Conservation (phyloP, 1,140 invertebrate species). For the Drosophila ercepeae region DNA sequence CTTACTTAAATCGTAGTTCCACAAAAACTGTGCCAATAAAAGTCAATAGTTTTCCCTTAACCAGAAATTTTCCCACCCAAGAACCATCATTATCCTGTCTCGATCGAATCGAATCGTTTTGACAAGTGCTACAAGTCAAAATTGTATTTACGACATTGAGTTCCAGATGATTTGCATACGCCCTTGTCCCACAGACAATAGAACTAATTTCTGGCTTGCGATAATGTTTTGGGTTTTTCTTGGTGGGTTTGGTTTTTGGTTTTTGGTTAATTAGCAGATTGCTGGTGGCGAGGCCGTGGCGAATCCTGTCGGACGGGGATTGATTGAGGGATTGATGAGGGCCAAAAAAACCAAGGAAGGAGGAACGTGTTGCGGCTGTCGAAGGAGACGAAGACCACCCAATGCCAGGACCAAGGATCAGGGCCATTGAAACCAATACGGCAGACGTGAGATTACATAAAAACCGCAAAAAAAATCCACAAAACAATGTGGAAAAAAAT, state of each 20-base stretch:
- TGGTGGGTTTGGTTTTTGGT: not conserved
- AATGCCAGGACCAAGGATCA: constrained; percentile 35
- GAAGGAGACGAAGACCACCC: constrained; percentile 58
- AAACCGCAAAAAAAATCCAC: constrained; percentile 69
- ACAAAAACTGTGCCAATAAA: too few relatives aligned
- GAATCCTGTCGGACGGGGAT: constrained; percentile 8
- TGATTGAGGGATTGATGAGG: constrained; percentile 26
- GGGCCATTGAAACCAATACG: constrained; percentile 72
- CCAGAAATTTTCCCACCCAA: not conserved
- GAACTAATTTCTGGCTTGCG: not conserved
- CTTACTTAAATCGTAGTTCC: too few relatives aligned
- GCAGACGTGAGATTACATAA: constrained; percentile 78
- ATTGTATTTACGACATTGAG: not conserved
- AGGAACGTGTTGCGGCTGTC: constrained; percentile 61
- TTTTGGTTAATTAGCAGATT: constrained; percentile 38
- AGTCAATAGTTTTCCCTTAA: too few relatives aligned
- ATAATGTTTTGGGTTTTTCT: not conserved
- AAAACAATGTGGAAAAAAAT: constrained; percentile 46
- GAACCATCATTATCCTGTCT: not conserved
- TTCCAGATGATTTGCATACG: not conserved
- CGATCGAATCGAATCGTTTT: not conserved
- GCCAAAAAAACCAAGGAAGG: constrained; percentile 1
- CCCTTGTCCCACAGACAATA: not conserved
- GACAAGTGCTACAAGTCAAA: not conserved
- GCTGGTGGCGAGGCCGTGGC: constrained; percentile 25